These are phyloP conservation scores for Nematostella vectensis DNA, from an alignment of 92 coral and sea anemone genomes.

Conservation along the genomic window DNA sequence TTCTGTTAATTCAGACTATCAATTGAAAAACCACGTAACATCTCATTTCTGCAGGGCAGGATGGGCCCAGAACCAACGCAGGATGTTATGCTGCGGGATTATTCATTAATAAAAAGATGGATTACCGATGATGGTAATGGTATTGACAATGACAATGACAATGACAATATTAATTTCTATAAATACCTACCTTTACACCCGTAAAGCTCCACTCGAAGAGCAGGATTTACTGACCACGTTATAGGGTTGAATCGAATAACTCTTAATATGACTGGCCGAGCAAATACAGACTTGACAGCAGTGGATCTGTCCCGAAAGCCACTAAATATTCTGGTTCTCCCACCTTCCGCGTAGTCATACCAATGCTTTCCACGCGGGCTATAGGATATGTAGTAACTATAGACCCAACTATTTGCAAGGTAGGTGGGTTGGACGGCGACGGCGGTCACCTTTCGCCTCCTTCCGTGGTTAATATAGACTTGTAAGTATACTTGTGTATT, in stretches of 20 bases:
- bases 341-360: conserved; percentile 32
- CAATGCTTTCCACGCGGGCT: conserved; percentile 26
- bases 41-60: too few species aligned
- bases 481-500: not conserved
- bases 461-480: not conserved
- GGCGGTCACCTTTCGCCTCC: conserved; percentile 11
- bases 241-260: conserved; percentile 40
- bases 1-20: too few species aligned
- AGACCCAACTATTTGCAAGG: not conserved
- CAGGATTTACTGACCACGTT: conserved; percentile 23
- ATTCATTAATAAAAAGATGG: too few species aligned
- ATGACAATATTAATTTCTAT: too few species aligned
- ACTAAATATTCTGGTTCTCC: conserved; percentile 19
- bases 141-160: too few species aligned
- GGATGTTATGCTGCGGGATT: too few species aligned
- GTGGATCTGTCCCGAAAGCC: conserved; percentile 25
- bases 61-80: too few species aligned
- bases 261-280: conserved; percentile 17
- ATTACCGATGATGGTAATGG: too few species aligned
- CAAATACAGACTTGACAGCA: conserved; percentile 21
- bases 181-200: conserved; percentile 48
- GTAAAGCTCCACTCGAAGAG: conserved; percentile 38
- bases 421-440: conserved; percentile 33
- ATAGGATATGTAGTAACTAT: conserved; percentile 33
- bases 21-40: too few species aligned